phyloP scores from a whole-genome alignment of 2,113 vertebrate genomes.

The Thamnaconus septentrionalis region DNA sequence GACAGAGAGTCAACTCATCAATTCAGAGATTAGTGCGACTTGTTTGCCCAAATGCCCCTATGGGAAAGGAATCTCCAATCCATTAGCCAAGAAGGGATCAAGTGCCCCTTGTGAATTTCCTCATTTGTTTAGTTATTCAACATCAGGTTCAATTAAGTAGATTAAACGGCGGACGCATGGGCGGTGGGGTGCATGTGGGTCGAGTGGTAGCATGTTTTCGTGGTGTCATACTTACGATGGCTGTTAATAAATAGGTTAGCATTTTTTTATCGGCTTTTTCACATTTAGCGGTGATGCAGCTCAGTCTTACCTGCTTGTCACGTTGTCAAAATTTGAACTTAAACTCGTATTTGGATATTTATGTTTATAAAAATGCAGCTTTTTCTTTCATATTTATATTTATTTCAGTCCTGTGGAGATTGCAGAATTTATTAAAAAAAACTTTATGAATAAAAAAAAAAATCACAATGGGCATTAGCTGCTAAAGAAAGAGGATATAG shows the following conservation, averaged over 20 bases:
- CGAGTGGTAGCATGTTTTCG: slow-evolving; percentile 37
- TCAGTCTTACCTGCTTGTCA: too few relatives aligned
- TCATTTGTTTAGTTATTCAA: slow-evolving; percentile 80
- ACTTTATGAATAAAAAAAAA: too few relatives aligned
- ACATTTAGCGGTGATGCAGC: too few relatives aligned
- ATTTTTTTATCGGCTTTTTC: background rate
- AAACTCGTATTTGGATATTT: too few relatives aligned
- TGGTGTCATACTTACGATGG: slow-evolving; percentile 2
- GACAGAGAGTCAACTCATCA: slow-evolving; percentile 65
- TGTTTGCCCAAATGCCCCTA: slow-evolving; percentile 75
- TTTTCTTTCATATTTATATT: too few relatives aligned
- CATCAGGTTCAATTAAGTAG: slow-evolving; percentile 77
- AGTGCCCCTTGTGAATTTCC: slow-evolving; percentile 75
- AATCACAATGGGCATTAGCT: too few relatives aligned
- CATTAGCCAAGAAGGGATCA: slow-evolving; percentile 75
- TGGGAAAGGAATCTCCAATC: slow-evolving; percentile 77
- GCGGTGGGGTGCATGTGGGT: slow-evolving; percentile 3
- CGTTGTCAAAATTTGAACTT: too few relatives aligned
- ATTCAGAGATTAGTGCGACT: slow-evolving; percentile 75
- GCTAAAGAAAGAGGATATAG: too few relatives aligned
- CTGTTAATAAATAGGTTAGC: background rate
- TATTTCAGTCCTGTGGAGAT: too few relatives aligned
- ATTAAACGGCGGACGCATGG: slow-evolving; percentile 61
- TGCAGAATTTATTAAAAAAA: too few relatives aligned
- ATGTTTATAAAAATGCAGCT: too few relatives aligned